These are phyloP conservation scores for Furcifer pardalis DNA, from an alignment of 2,797 vertebrate genomes.

Conservation along the genomic window DNA sequence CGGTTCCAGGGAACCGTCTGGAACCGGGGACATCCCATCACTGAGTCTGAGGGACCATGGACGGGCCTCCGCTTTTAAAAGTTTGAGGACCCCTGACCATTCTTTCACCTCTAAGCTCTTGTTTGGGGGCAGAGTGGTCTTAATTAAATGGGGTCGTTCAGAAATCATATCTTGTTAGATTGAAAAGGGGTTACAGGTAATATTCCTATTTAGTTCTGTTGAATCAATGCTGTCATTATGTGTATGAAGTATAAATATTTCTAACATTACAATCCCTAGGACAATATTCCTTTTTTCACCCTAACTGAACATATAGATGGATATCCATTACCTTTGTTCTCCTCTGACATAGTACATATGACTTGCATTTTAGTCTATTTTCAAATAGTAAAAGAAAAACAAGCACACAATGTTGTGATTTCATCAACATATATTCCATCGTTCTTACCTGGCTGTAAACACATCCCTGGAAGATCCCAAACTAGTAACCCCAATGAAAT, in stretches of 20 bases:
- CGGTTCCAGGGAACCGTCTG: too few relatives aligned
- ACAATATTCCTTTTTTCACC: neutral
- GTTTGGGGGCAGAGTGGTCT: neutral
- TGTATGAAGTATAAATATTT: neutral
- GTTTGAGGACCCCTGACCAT: too few relatives aligned
- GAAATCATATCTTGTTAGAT: too few relatives aligned
- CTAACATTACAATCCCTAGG: neutral
- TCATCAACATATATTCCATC: conserved; percentile 12
- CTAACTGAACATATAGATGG: neutral
- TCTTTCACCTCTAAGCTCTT: neutral
- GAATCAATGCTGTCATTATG: neutral
- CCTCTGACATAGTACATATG: neutral
- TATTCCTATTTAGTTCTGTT: neutral
- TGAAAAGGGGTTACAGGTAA: too few relatives aligned
- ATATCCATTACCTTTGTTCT: neutral
- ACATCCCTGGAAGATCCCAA: conserved; percentile 3
- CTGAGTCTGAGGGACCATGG: too few relatives aligned
- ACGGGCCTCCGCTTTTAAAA: too few relatives aligned
- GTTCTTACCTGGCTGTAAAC: conserved; percentile 27
- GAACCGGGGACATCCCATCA: too few relatives aligned
- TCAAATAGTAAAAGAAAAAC: neutral
- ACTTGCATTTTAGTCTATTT: neutral
- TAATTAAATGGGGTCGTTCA: neutral
- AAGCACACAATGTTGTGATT: conserved; percentile 29
- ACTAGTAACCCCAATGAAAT: conserved; percentile 44